Base-by-base conservation (phyloP, 2,113 vertebrate genomes). In the Albula goreensis region DNA sequence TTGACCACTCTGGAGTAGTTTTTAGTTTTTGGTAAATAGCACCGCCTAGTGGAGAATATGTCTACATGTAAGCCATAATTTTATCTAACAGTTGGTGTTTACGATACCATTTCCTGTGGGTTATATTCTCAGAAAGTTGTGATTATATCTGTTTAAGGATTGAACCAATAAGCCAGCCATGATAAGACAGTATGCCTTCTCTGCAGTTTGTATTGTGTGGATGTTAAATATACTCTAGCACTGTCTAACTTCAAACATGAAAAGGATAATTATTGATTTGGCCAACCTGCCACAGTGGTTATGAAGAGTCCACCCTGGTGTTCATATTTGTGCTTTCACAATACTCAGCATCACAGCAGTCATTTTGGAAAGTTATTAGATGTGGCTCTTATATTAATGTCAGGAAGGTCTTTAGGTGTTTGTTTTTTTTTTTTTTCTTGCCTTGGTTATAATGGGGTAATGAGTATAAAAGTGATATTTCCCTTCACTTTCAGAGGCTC, bases 11-110 rank as follows among this genome's bases (percentile, higher is more conserved):
- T 88, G 11, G 22, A 81, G 49, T 81, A 53, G 53, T 19, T 50
- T 89, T 88, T 80, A 63, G 91, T 92, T 92, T 91, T 88, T 74
- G 74, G 77, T 88, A 83, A 86, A 89, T 92, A 88, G 91, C 92
- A 70, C 92, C 48, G 78, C 89, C 92, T 94, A 89, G 91, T 92
- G 92, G 92, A 84, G 83, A 86, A 78, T 51, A 31, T 84, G 83
- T 2, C 25, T 85, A 82, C 78, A 84, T 85, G 50, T 80, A 83
- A 85, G 74, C 83, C 78, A 57, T 80, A 80, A 41, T 56, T n/a
- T 31, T 78, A 17, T 31, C 5, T 86, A 57, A 15, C 53, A 5
- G 25, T 79, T 56, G 84, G 41, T 57, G 77, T 52, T 19, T 81
- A 50, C 56, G 66, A 17, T 17, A 1, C 22, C 80, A n/a, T 83